Conservation (phyloP, 2,113 vertebrate species). For the Poicephalus gulielmi region DNA sequence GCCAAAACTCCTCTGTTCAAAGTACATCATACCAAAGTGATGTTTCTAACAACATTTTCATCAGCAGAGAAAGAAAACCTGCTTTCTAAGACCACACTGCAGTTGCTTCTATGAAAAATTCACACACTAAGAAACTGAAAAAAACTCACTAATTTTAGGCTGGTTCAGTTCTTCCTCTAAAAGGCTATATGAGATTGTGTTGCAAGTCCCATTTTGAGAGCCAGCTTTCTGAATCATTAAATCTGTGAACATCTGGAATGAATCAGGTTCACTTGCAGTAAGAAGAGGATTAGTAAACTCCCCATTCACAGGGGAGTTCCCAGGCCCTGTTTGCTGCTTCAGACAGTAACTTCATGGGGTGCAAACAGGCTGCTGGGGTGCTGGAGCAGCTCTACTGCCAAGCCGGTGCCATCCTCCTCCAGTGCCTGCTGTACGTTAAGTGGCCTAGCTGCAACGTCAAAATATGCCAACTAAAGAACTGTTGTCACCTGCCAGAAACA, state of each 20-base stretch:
- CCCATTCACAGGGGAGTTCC: constrained; percentile 12
- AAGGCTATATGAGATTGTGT: neutral
- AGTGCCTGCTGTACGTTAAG: neutral
- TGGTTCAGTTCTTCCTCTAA: constrained; percentile 17
- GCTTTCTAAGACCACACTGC: neutral
- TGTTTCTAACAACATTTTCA: neutral
- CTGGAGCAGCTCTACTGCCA: neutral
- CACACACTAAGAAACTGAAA: neutral
- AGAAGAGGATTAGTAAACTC: constrained; percentile 53
- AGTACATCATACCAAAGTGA: neutral
- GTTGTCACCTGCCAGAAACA: neutral
- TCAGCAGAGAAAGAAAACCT: neutral
- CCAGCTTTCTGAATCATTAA: constrained; percentile 47
- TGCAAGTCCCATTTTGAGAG: constrained; percentile 10
- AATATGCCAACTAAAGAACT: neutral
- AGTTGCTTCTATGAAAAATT: neutral
- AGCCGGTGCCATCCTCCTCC: neutral
- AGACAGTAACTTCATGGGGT: neutral
- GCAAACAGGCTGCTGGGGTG: neutral
- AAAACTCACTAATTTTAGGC: neutral
- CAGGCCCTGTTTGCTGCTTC: neutral
- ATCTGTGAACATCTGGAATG: constrained; percentile 65
- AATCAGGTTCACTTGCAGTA: constrained; percentile 48
- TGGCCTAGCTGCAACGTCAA: neutral
- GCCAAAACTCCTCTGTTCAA: neutral